Percentiles rank a stretch among this genome's conserved stretches.
Conservation (phyloP, 2,888 invertebrate genomes). For the Operophtera brumata region DNA sequence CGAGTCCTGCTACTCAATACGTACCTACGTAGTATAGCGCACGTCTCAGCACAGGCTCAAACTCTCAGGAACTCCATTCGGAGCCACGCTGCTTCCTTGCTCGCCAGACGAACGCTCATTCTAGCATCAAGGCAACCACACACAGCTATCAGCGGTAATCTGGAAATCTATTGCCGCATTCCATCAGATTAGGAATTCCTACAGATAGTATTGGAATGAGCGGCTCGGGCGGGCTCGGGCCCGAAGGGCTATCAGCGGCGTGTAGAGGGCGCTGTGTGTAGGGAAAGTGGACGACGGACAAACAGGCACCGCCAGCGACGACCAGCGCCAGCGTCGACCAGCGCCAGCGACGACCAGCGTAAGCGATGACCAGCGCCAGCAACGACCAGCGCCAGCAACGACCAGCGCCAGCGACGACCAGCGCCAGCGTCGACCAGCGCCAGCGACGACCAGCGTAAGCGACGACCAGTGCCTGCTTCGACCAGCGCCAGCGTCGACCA, state of each 20-base stretch:
- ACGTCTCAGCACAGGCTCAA: constrained; percentile 1
- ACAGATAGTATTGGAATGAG: background rate
- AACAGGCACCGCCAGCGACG: too few relatives aligned
- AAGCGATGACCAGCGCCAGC: constrained; percentile 23
- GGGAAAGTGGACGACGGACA: background rate
- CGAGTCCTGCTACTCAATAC: too few relatives aligned
- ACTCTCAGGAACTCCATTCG: constrained; percentile 18
- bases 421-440: too few relatives aligned
- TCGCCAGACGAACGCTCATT: constrained; percentile 7
- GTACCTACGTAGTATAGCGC: too few relatives aligned
- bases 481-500: too few relatives aligned
- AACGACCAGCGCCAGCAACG: constrained; percentile 17
- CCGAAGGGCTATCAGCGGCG: background rate
- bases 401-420: too few relatives aligned
- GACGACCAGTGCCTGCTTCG: too few relatives aligned
- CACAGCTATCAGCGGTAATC: background rate
- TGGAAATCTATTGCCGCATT: constrained; percentile 12
- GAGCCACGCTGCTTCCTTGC: constrained; percentile 11
- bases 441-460: too few relatives aligned
- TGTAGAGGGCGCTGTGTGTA: background rate
- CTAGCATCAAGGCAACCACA: background rate
- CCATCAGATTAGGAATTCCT: too few relatives aligned
- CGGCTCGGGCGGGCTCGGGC: background rate
- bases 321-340: too few relatives aligned
- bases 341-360: too few relatives aligned